Evolutionary conservation across 2,113 vertebrate genomes (phyloP).

Genomic region (Ovis aries): ARS-UI_Ramb_v3.0 NC_056080.1:106843001-106843500

Average conservation of each 20-base stretch:
- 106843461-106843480: no score
- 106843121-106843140: background rate
- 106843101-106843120: background rate
- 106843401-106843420: no score
- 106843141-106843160: background rate
- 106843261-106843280: background rate
- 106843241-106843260: background rate
- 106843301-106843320: background rate
- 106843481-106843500: no score
- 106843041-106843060: background rate
- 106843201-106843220: background rate
- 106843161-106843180: background rate
- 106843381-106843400: no score
- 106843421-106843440: no score
- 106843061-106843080: background rate
- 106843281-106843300: background rate
- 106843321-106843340: background rate
- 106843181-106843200: background rate
- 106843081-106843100: background rate
- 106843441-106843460: no score
- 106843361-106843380: background rate
- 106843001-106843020: background rate
- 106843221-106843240: background rate
- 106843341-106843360: background rate
- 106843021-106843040: background rate